Conservation (phyloP, 1,140 invertebrate genomes). For the Chionoecetes opilio region DNA sequence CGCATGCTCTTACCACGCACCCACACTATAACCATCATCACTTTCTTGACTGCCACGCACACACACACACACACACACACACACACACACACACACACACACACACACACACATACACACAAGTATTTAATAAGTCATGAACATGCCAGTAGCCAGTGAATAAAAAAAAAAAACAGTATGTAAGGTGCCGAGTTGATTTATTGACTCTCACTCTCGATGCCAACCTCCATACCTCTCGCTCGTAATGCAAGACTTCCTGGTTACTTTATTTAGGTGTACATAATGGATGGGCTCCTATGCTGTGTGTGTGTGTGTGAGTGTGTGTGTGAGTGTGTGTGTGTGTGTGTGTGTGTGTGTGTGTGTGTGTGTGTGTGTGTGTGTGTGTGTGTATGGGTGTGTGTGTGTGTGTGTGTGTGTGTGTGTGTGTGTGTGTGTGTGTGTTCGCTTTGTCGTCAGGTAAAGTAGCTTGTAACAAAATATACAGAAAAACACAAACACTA, state of each 20-base stretch:
- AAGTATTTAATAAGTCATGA: background rate
- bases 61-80: background rate
- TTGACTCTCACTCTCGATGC: background rate
- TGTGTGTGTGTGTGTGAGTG: slow-evolving; percentile 49
- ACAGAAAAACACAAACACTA: too few relatives aligned
- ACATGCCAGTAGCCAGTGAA: background rate
- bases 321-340: too few relatives aligned
- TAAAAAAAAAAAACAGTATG: background rate
- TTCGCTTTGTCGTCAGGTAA: too few relatives aligned
- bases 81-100: background rate
- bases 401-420: too few relatives aligned
- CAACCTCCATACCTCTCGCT: background rate
- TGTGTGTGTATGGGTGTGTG: too few relatives aligned
- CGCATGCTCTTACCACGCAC: background rate
- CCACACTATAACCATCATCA: background rate
- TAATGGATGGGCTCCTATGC: background rate
- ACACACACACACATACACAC: background rate
- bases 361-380: too few relatives aligned
- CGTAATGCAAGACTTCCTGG: background rate
- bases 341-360: too few relatives aligned
- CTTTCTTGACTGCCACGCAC: background rate
- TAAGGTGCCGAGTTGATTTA: slow-evolving; percentile 2
- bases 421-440: too few relatives aligned
- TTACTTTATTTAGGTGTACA: background rate
- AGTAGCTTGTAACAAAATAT: too few relatives aligned